Conservation (phyloP, 2,888 invertebrate species). For the Furcula furcula region DNA sequence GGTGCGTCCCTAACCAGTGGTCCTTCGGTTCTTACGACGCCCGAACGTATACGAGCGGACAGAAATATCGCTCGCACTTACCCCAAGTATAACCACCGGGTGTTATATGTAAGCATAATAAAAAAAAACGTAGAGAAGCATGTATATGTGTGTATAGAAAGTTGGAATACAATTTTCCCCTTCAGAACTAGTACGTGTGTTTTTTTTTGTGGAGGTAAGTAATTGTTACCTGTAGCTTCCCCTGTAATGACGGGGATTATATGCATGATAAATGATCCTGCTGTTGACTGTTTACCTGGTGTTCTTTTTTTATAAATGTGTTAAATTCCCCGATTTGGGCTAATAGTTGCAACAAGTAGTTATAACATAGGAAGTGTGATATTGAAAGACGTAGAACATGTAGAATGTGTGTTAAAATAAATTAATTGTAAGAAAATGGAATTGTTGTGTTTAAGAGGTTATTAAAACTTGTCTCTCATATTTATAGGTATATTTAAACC, state of each 20-base stretch:
- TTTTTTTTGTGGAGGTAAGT: constrained; percentile 64
- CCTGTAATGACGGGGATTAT: constrained; percentile 24
- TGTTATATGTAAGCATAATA: constrained; percentile 75
- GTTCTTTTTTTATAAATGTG: constrained; percentile 5
- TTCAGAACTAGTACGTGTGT: constrained; percentile 57
- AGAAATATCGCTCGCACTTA: constrained; percentile 44
- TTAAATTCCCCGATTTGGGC: too few relatives aligned
- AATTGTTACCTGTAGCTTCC: constrained; percentile 55
- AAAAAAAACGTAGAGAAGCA: constrained; percentile 58
- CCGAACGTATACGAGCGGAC: constrained; percentile 42
- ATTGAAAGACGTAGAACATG: too few relatives aligned
- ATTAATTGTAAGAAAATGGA: too few relatives aligned
- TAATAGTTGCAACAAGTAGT: too few relatives aligned
- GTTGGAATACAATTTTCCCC: constrained; percentile 39
- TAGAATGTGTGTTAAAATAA: too few relatives aligned
- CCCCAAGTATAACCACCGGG: constrained; percentile 51
- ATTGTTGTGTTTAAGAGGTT: too few relatives aligned
- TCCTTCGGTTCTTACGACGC: constrained; percentile 45
- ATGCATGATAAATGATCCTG: constrained; percentile 36
- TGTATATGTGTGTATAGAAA: constrained; percentile 71
- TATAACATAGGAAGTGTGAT: too few relatives aligned
- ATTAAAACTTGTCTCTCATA: too few relatives aligned
- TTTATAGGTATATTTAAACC: too few relatives aligned
- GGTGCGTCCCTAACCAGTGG: constrained; percentile 43
- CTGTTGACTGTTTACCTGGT: constrained; percentile 7